phyloP scores from a whole-genome alignment of 2,888 invertebrate genomes.

The Hirtodrosophila confusa region DNA sequence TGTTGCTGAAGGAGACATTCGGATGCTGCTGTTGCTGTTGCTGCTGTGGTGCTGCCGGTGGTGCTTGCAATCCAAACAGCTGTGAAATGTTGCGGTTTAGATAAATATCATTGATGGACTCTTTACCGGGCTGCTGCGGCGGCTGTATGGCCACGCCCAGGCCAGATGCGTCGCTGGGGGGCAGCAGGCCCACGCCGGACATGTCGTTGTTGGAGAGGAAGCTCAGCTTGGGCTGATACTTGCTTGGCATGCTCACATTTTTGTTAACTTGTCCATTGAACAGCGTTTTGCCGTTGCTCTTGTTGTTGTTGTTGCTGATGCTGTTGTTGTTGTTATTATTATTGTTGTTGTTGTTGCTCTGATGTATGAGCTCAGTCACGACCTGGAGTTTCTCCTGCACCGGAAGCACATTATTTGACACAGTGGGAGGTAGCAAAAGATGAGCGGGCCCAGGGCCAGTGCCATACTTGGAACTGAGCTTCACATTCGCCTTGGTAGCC shows the following conservation, averaged over 20 bases:
- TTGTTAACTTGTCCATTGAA: conserved; percentile 42
- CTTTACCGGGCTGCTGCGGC: conserved; percentile 57
- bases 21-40: conserved; percentile 56
- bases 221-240: conserved; percentile 74
- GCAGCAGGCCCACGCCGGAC: conserved; percentile 21
- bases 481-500: conserved; percentile 77
- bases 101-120: conserved; percentile 82
- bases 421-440: conserved; percentile 55
- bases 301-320: conserved; percentile 51
- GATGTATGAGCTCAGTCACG: conserved; percentile 76
- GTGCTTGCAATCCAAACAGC: conserved; percentile 72
- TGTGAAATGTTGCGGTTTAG: conserved; percentile 82
- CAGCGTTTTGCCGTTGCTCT: conserved; percentile 41
- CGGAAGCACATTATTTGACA: conserved; percentile 82
- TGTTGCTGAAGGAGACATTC: conserved; percentile 76
- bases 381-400: conserved; percentile 80
- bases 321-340: conserved; percentile 53
- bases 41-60: conserved; percentile 21
- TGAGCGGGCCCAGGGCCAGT: conserved; percentile 35
- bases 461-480: conserved; percentile 73
- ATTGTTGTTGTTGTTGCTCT: conserved; percentile 57
- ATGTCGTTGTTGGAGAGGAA: conserved; percentile 77
- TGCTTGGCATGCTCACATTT: conserved; percentile 59
- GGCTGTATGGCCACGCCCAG: conserved; percentile 50
- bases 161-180: conserved; percentile 31